Evolutionary conservation across 1,140 invertebrate genomes (phyloP).

Genomic region (Amphibalanus amphitrite): DNA sequence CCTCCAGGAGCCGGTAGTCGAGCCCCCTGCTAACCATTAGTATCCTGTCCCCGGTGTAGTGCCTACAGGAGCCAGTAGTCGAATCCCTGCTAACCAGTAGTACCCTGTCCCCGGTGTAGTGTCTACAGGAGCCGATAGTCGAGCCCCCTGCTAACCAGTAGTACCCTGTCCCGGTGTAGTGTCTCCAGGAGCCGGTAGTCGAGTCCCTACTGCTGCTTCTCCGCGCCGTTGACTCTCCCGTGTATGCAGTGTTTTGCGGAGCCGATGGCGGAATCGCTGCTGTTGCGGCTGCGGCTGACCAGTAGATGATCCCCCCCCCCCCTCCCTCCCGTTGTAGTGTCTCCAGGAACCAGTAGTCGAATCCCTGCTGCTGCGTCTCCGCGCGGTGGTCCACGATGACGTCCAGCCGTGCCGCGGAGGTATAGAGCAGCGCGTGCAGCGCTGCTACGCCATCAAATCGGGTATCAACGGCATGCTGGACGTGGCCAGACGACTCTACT

Average conservation of each 20-base stretch:
- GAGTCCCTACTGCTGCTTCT: neutral
- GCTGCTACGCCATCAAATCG: constrained; percentile 66
- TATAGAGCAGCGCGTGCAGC: constrained; percentile 45
- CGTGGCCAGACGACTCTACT: constrained; percentile 54
- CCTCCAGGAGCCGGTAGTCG: too few relatives aligned
- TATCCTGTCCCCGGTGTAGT: neutral
- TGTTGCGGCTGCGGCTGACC: too few relatives aligned
- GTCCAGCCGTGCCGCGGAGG: constrained; percentile 47
- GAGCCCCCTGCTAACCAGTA: too few relatives aligned
- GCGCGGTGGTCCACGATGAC: constrained; percentile 51
- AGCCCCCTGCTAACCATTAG: too few relatives aligned
- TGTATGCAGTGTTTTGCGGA: constrained; percentile 21
- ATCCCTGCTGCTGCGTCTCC: constrained; percentile 42
- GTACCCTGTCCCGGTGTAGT: neutral
- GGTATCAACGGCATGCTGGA: constrained; percentile 55
- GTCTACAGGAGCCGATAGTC: neutral
- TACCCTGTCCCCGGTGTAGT: neutral
- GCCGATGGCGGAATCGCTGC: constrained; percentile 31
- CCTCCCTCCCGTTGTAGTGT: constrained; percentile 34
- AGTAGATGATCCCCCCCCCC: too few relatives aligned
- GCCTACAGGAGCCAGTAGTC: neutral
- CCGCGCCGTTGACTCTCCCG: neutral
- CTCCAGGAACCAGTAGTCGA: constrained; percentile 31
- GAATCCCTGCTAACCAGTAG: neutral
- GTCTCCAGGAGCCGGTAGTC: neutral